Evolutionary conservation across 2,113 vertebrate genomes (phyloP).

Genomic region (Marcusenius ussheri): DNA sequence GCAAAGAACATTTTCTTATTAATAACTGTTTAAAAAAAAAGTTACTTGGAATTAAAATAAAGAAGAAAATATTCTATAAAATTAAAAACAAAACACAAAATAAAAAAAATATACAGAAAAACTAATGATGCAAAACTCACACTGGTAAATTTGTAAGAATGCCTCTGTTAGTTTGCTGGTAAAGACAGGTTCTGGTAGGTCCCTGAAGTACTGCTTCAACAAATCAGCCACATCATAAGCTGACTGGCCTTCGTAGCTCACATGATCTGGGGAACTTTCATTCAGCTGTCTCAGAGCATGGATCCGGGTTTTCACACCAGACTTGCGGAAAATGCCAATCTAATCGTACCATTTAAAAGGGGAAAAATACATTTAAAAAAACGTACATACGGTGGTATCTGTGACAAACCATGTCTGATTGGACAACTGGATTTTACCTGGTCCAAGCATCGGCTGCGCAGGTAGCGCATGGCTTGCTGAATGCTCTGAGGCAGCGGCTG

Average conservation of each 20-base stretch:
- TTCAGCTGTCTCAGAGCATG: constrained; percentile 72
- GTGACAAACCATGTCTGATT: background rate
- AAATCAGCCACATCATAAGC: constrained; percentile 78
- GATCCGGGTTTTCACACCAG: constrained; percentile 78
- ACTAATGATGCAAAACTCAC: constrained; percentile 48
- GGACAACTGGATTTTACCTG: constrained; percentile 55
- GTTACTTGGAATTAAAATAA: background rate
- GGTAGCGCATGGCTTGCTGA: constrained; percentile 79
- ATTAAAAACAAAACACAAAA: background rate
- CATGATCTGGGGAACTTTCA: constrained; percentile 65
- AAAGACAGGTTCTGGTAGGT: constrained; percentile 77
- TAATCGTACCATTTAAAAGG: constrained; percentile 32
- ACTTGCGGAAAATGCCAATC: constrained; percentile 82
- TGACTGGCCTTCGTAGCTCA: constrained; percentile 71
- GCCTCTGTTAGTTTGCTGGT: constrained; percentile 76
- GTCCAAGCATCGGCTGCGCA: constrained; percentile 73
- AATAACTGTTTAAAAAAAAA: background rate
- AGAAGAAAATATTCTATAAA: background rate
- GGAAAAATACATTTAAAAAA: background rate
- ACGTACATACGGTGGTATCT: background rate
- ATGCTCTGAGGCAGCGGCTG: constrained; percentile 79
- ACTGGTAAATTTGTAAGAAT: constrained; percentile 78
- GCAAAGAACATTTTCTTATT: background rate
- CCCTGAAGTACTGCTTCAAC: constrained; percentile 79
- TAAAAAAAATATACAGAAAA: background rate